Evolutionary conservation across 1,140 invertebrate species (phyloP), one percentile per base, ranked within the genome.

Genomic region (Pseudomyrmex flavicornis): DNA sequence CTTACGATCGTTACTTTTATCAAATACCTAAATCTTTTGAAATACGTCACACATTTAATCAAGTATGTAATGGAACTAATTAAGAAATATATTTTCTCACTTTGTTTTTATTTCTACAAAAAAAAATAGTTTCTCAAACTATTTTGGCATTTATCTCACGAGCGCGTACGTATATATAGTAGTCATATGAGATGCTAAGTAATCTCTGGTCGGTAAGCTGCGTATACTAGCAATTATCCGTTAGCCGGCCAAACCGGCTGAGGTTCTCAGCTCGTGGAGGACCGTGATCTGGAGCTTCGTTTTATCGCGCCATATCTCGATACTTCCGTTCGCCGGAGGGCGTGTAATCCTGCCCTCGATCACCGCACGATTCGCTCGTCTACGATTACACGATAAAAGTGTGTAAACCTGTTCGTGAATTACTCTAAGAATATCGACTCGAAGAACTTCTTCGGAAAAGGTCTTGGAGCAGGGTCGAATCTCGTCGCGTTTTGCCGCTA

Each of bases 171-270:
- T 58, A 13, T n/a, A 13, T n/a, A 9, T n/a, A 59, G 65, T 48
- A 17, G 59, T 46, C 54, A 59, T 50, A 61, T 35, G 20, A 70
- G 66, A 80, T 59, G 54, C 46, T 58, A 59, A 44, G 74, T 61
- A 20, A 72, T 70, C 20, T 91, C 91, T 92, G 92, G 91, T 90
- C 88, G 83, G 89, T 88, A 88, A 90, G 69, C 87, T 35, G 35
- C 84, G 88, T 84, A 89, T 91, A 88, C 90, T 88, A 63, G 89
- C 90, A 92, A 94, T 94, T 93, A 93, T 93, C 90, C 91, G 88
- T 90, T 90, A 93, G 93, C 91, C 90, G 92, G 91, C 92, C 92
- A 93, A 93, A 93, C 92, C 91, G 91, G 93, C 75, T 75, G 26
- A 35, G 83, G 70, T 88, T 80, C 88, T 85, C 84, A 89, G 87